Conservation (phyloP, 2,113 vertebrate species). For the Piprites chloris region DNA sequence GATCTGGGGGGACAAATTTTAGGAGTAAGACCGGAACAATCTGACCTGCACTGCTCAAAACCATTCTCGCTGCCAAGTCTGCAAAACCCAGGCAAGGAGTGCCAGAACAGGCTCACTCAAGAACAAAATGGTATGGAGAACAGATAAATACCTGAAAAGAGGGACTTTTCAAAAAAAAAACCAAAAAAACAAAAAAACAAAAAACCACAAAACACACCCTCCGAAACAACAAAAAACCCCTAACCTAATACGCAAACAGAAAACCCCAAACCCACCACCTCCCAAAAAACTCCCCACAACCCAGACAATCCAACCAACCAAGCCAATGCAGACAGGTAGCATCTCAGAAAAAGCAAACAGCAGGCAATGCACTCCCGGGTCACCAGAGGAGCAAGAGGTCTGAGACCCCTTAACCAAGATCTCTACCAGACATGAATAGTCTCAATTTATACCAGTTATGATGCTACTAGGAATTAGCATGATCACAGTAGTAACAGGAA, state of each 20-base stretch:
- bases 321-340: neutral
- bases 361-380: neutral
- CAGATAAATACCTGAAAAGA: neutral
- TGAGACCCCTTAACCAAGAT: neutral
- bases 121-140: neutral
- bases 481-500: neutral
- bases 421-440: neutral
- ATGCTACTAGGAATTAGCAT: neutral
- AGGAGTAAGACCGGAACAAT: neutral
- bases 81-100: neutral
- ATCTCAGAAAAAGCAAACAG: neutral
- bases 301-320: neutral
- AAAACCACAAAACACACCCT: neutral
- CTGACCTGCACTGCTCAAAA: neutral
- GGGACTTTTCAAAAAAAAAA: neutral
- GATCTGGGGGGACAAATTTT: neutral
- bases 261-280: neutral
- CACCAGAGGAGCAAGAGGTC: neutral
- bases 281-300: neutral
- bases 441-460: neutral
- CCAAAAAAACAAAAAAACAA: neutral
- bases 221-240: neutral
- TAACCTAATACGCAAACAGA: neutral
- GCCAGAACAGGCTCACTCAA: neutral
- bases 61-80: neutral